Evolutionary conservation across 1,140 invertebrate genomes (phyloP).

Genomic region (Vanessa tameamea): DNA sequence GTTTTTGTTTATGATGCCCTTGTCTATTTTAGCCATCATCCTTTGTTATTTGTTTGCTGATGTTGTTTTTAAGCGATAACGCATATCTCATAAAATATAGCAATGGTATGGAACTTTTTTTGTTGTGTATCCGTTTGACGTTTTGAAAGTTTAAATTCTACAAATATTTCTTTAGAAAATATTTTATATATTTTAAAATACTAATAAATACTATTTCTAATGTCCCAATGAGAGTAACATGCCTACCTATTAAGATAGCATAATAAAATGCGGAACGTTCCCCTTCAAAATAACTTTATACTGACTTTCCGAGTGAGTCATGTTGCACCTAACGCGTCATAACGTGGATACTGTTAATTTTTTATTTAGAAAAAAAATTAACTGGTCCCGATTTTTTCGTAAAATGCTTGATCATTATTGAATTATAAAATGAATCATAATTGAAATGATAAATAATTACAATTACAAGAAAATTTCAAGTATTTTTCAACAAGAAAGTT

Average conservation of each 20-base stretch:
- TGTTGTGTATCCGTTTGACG: too few species aligned
- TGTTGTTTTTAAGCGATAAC: too few species aligned
- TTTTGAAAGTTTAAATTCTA: too few species aligned
- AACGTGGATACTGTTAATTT: conserved; percentile 27
- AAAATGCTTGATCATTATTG: conserved; percentile 28
- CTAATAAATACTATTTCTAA: neutral
- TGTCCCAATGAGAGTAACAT: neutral
- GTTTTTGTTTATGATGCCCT: too few species aligned
- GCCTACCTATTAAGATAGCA: neutral
- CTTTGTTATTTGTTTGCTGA: too few species aligned
- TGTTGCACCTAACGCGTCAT: conserved; percentile 24
- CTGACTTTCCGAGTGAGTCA: conserved; percentile 21
- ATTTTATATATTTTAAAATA: too few species aligned
- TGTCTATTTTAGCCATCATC: too few species aligned
- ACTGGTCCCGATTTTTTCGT: conserved; percentile 10
- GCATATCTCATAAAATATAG: too few species aligned
- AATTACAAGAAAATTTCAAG: neutral
- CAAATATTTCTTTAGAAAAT: too few species aligned
- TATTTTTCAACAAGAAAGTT: neutral
- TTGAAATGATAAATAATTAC: conserved; percentile 3
- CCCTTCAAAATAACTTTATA: neutral
- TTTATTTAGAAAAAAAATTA: conserved; percentile 27
- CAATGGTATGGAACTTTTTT: too few species aligned
- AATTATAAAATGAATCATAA: conserved; percentile 30
- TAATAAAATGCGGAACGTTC: neutral